Base-by-base conservation (phyloP, 2,888 invertebrate species). In the Lacanobia oleracea region DNA sequence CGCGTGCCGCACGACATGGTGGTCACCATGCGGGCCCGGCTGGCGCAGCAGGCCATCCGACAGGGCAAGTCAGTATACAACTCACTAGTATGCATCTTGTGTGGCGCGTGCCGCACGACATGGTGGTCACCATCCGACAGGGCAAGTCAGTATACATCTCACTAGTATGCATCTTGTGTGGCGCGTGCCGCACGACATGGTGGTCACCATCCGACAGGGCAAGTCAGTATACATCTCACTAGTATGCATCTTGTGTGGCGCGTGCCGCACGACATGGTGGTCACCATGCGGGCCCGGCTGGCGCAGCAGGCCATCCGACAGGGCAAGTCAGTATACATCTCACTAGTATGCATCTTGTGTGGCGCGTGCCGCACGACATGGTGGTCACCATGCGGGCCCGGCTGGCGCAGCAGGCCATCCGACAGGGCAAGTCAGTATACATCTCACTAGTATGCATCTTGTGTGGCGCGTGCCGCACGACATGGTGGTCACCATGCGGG, bases 41-140 rank as follows among this genome's bases (percentile, higher is more conserved):
- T 98, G 33, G 97, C 98, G 23, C 98, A 98, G 91, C 98, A 98
- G 88, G 98, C 98, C 2, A 97, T 98, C 86, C 95, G 98, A 2
- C 97, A 97, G 82, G 98, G 98, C 65, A 97, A 96, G 94, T 33
- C 3, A 33, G 33, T 33, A 33, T 33, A 33, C 33, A n/a, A n/a
- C n/a, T n/a, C n/a, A n/a, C n/a, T n/a, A n/a, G n/a, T n/a, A n/a
- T 99, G 99, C 90, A 97, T 99, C 71, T 99, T 99, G 97, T 99
- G 61, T 99, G 99, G 99, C 97, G 98, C 74, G 97, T 99, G 64
- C 99, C 99, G 0, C 98, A 98, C 87, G 99, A 99, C 90, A 98
- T 99, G 98, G 98, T 98, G 50, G 98, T 99, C 73, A 98, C 98
- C 2, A 97, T 98, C 86, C 95, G 98, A 2, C 97, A 97, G 82